Conservation (phyloP, 1,140 invertebrate species). For the Pachyrhynchus sulphureomaculatus region DNA sequence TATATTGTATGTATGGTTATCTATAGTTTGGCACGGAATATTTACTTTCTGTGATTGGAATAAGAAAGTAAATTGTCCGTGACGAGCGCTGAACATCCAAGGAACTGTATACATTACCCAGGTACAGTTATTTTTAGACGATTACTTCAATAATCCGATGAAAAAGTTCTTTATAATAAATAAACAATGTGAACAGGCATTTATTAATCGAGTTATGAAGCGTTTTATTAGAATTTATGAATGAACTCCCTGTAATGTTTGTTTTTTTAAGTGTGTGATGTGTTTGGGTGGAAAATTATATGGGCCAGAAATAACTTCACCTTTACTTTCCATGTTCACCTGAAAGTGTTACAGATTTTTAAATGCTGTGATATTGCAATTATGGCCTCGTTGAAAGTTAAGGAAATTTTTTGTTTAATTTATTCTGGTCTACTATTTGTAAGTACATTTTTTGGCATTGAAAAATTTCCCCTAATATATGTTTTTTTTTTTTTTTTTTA, state of each 20-base stretch:
- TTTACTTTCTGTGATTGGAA: neutral
- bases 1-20: neutral
- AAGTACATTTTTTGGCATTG: slow-evolving; percentile 33
- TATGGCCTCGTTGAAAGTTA: slow-evolving; percentile 46
- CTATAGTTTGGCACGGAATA: neutral
- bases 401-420: slow-evolving; percentile 45
- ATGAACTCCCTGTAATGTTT: slow-evolving; percentile 16
- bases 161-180: slow-evolving; percentile 13
- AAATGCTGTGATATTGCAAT: neutral
- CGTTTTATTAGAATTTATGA: slow-evolving; percentile 12
- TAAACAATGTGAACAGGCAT: slow-evolving; percentile 13
- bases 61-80: no score
- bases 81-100: neutral
- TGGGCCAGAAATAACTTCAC: slow-evolving; percentile 8
- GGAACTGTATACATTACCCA: neutral
- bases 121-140: slow-evolving; percentile 30
- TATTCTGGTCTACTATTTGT: slow-evolving; percentile 46
- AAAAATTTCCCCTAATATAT: neutral
- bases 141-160: slow-evolving; percentile 13
- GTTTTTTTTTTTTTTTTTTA: no score
- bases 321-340: slow-evolving; percentile 3
- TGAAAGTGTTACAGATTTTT: neutral
- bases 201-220: slow-evolving; percentile 1
- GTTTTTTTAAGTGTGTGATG: slow-evolving; percentile 10
- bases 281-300: neutral